Conservation (phyloP, 92 coral and sea anemone genomes). For the Bergia sp. region DNA sequence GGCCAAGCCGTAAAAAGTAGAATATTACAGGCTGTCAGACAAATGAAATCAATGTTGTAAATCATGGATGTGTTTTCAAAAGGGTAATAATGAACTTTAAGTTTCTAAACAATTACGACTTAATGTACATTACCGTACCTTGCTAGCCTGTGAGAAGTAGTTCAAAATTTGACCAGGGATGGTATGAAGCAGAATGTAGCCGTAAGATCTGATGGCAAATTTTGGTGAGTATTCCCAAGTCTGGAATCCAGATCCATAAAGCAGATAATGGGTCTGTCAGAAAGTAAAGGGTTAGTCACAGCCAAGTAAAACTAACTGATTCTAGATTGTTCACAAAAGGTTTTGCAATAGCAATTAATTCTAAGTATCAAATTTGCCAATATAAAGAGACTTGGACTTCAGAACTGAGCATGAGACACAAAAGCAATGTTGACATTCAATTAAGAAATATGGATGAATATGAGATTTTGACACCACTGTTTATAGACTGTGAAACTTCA, state of each 20-base stretch:
- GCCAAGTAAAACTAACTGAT: too few species aligned
- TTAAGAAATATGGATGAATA: too few species aligned
- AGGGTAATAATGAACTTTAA: background rate
- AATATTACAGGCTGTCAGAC: conserved; percentile 72
- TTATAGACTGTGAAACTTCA: too few species aligned
- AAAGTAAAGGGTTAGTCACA: too few species aligned
- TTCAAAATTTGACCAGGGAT: conserved; percentile 84
- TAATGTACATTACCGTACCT: conserved; percentile 61
- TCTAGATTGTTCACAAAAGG: too few species aligned
- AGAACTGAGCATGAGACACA: too few species aligned
- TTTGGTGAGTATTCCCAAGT: conserved; percentile 99
- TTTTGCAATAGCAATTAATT: too few species aligned
- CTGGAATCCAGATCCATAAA: conserved; percentile 97
- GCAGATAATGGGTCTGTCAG: conserved; percentile 82
- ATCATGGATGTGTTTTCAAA: background rate
- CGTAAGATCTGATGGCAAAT: conserved; percentile 97
- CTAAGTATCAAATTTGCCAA: too few species aligned
- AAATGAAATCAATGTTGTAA: background rate
- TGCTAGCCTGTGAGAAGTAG: conserved; percentile 77
- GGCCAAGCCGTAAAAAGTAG: conserved; percentile 85
- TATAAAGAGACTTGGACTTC: too few species aligned
- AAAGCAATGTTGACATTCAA: too few species aligned
- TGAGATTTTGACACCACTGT: too few species aligned
- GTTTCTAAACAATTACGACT: too few species aligned
- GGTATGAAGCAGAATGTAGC: conserved; percentile 84